These are phyloP conservation scores for Drosophila mimetica DNA, from an alignment of 2,888 invertebrate genomes.

Conservation along the genomic window DNA sequence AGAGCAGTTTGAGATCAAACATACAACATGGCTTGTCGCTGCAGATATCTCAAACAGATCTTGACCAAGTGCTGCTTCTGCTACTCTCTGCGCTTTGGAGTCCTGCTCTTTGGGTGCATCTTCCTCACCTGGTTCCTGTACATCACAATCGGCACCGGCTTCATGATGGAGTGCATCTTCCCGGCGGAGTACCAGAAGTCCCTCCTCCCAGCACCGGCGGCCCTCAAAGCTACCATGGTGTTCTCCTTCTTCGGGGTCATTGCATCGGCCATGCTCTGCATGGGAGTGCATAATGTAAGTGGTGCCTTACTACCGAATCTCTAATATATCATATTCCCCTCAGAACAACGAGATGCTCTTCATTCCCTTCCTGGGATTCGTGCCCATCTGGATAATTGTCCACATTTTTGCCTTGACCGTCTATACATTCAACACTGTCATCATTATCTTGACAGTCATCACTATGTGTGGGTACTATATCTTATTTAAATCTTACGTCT, in stretches of 20 bases:
- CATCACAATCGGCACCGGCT: constrained; percentile 56
- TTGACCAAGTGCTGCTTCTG: constrained; percentile 57
- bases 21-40: constrained; percentile 56
- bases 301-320: too few relatives aligned
- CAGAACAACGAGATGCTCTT: constrained; percentile 70
- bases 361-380: constrained; percentile 51
- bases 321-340: neutral
- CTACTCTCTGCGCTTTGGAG: constrained; percentile 51
- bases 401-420: constrained; percentile 47
- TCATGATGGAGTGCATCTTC: constrained; percentile 68
- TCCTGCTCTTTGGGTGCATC: constrained; percentile 58
- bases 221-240: constrained; percentile 64
- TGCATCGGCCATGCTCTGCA: constrained; percentile 52
- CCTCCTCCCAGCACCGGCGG: constrained; percentile 36
- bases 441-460: constrained; percentile 43
- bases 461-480: constrained; percentile 49
- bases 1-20: neutral
- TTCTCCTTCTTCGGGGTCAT: constrained; percentile 62
- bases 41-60: constrained; percentile 54
- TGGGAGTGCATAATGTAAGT: constrained; percentile 69
- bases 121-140: constrained; percentile 63
- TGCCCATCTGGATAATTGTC: constrained; percentile 51
- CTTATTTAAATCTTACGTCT: too few relatives aligned
- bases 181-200: constrained; percentile 57
- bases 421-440: constrained; percentile 49